These are phyloP conservation scores for Lanistes nyassanus DNA, from an alignment of 1,140 invertebrate genomes.

Conservation along the genomic window DNA sequence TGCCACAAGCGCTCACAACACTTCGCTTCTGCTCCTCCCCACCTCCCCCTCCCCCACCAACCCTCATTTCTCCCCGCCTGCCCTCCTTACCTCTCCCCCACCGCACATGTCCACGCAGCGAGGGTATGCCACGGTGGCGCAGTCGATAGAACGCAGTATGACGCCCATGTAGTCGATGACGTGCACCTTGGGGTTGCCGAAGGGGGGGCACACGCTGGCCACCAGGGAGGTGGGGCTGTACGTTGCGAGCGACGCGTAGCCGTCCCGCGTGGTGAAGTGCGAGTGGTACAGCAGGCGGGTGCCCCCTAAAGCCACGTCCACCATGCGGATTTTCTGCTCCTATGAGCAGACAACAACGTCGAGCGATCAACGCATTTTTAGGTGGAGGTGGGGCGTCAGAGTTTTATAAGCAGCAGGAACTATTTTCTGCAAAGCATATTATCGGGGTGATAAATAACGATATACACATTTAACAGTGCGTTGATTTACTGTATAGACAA, in stretches of 20 bases:
- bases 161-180: constrained; percentile 21
- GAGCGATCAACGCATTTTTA: too few relatives aligned
- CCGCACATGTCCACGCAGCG: constrained; percentile 21
- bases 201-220: constrained; percentile 22
- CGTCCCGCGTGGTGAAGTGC: constrained; percentile 21
- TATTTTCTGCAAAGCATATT: too few relatives aligned
- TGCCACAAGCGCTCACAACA: too few relatives aligned
- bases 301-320: constrained; percentile 1
- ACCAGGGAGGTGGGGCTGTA: constrained; percentile 12
- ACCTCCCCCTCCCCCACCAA: too few relatives aligned
- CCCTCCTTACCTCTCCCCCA: constrained; percentile 12
- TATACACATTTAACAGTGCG: too few relatives aligned
- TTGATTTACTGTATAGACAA: too few relatives aligned
- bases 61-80: neutral
- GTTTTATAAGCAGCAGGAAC: too few relatives aligned
- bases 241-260: constrained; percentile 19
- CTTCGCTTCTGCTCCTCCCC: too few relatives aligned
- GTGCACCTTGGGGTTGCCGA: constrained; percentile 19
- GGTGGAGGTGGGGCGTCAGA: too few relatives aligned
- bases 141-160: constrained; percentile 13
- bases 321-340: constrained; percentile 25
- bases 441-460: too few relatives aligned
- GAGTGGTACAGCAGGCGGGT: constrained; percentile 15
- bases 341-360: too few relatives aligned
- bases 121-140: constrained; percentile 16